Conservation (phyloP, 2,797 vertebrate species). For the Syngnathus acus region DNA sequence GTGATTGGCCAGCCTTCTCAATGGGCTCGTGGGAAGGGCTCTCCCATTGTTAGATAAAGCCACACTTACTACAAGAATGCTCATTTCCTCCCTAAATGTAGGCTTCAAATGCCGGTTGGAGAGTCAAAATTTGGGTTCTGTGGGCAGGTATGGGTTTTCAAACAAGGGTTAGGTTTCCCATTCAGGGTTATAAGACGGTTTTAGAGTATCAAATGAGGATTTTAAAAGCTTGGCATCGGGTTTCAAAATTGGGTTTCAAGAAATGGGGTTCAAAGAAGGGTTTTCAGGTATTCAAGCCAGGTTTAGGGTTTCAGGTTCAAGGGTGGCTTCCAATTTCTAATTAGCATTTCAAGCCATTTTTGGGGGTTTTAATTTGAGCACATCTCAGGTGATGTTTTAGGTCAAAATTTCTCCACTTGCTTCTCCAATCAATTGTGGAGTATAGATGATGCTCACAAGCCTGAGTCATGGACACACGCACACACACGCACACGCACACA, state of each 20-base stretch:
- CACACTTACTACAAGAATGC: neutral
- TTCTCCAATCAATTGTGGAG: conserved; percentile 10
- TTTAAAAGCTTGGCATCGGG: neutral
- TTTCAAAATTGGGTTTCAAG: too few relatives aligned
- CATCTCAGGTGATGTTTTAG: neutral
- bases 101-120: neutral
- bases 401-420: too few relatives aligned
- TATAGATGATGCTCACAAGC: conserved; percentile 40
- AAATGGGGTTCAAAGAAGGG: too few relatives aligned
- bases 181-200: neutral
- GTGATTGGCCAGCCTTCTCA: conserved; percentile 52
- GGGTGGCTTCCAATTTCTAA: neutral
- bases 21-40: conserved; percentile 21
- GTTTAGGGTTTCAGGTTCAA: neutral
- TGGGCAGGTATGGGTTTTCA: neutral
- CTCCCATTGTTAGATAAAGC: conserved; percentile 1
- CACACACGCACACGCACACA: too few relatives aligned
- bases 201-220: neutral
- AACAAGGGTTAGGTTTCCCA: neutral
- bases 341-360: too few relatives aligned
- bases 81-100: neutral
- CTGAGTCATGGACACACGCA: neutral
- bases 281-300: too few relatives aligned
- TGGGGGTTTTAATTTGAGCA: neutral
- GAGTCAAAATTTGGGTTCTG: neutral